These are phyloP conservation scores for Diarsia rubi DNA, from an alignment of 2,888 invertebrate genomes.

Conservation along the genomic window DNA sequence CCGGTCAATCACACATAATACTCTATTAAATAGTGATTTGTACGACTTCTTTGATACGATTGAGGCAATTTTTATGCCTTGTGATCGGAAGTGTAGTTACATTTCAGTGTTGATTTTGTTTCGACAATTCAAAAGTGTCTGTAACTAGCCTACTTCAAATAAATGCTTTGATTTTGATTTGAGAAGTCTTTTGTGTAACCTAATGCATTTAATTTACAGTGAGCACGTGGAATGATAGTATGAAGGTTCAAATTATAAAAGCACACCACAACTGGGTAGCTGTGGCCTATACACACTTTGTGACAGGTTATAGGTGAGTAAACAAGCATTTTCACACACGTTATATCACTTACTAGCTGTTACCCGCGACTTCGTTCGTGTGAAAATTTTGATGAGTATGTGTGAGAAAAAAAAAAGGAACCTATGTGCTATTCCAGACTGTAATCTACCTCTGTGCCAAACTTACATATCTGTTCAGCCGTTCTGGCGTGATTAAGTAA, in stretches of 20 bases:
- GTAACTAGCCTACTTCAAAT: too few species aligned
- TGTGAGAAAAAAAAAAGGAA: too few species aligned
- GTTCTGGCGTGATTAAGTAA: too few species aligned
- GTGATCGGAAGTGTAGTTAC: too few species aligned
- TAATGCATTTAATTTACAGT: conserved; percentile 84
- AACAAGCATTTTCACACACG: background rate
- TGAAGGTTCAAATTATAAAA: conserved; percentile 97
- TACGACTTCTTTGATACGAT: conserved; percentile 37
- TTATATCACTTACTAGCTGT: background rate
- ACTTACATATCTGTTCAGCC: too few species aligned
- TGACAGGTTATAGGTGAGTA: conserved; percentile 96
- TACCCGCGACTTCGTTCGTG: too few species aligned
- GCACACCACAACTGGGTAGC: conserved; percentile 99
- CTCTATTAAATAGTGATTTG: background rate
- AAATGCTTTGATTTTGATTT: too few species aligned
- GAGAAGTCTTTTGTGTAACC: background rate
- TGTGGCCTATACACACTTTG: conserved; percentile 98
- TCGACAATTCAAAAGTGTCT: too few species aligned
- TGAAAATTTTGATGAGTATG: too few species aligned
- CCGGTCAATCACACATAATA: background rate
- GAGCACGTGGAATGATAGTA: conserved; percentile 95
- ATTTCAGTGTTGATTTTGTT: too few species aligned
- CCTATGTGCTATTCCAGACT: too few species aligned
- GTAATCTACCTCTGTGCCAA: too few species aligned
- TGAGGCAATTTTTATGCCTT: background rate